A percentile compares a stretch with the other conserved stretches of the same genome.
These are phyloP conservation scores for Drosophila picticornis DNA, from an alignment of 2,888 invertebrate genomes.

Conservation along the genomic window DNA sequence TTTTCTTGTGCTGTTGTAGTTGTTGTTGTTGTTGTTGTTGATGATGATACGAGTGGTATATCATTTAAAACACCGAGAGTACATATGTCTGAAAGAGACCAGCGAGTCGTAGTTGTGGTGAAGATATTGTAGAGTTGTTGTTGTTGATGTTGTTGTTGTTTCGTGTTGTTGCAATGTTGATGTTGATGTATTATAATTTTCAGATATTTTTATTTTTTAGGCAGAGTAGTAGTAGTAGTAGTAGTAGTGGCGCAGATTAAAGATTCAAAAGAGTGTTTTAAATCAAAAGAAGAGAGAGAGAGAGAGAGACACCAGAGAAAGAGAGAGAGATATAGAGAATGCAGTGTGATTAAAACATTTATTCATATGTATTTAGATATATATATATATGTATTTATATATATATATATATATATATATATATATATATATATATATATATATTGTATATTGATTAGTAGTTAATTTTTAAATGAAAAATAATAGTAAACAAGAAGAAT, in stretches of 20 bases:
- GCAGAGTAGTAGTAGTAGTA: conserved; percentile 66
- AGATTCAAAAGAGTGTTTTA: conserved; percentile 74
- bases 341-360: conserved; percentile 79
- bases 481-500: conserved; percentile 19
- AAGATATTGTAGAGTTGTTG: conserved; percentile 38
- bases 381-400: conserved; percentile 48
- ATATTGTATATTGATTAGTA: conserved; percentile 45
- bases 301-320: conserved; percentile 72
- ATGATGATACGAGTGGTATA: conserved; percentile 57
- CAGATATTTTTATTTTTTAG: conserved; percentile 53
- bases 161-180: conserved; percentile 59
- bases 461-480: conserved; percentile 26
- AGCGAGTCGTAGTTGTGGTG: conserved; percentile 69
- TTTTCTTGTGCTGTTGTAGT: conserved; percentile 57
- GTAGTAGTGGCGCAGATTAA: conserved; percentile 75
- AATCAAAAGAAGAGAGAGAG: conserved; percentile 66
- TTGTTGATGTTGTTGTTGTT: conserved; percentile 43
- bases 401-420: conserved; percentile 50
- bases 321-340: conserved; percentile 73
- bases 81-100: conserved; percentile 72
- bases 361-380: conserved; percentile 58
- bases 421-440: conserved; percentile 50
- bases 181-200: conserved; percentile 58
- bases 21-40: conserved; percentile 56
- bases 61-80: conserved; percentile 74